A percentile compares a stretch with the other conserved stretches of the same genome.
Conservation (phyloP, 2,797 vertebrate species). For the Trachurus trachurus region DNA sequence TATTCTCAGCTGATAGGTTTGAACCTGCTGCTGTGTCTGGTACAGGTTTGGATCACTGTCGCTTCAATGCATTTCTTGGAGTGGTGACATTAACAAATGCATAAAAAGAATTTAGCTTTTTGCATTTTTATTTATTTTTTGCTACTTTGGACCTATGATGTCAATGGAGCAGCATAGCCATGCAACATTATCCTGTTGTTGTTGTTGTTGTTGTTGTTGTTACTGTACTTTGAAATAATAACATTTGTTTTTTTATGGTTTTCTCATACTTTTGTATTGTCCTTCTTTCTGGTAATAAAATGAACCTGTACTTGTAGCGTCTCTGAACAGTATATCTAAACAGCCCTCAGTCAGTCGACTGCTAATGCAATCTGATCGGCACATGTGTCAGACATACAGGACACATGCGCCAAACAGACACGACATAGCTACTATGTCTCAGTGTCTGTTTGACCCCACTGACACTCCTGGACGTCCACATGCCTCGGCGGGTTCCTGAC, state of each 20-base stretch:
- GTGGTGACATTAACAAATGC: background rate
- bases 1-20: conserved; percentile 51
- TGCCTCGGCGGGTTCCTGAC: conserved; percentile 60
- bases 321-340: conserved; percentile 14
- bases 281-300: conserved; percentile 59
- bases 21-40: conserved; percentile 28
- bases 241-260: conserved; percentile 8
- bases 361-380: conserved; percentile 54
- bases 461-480: conserved; percentile 30
- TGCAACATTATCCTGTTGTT: background rate
- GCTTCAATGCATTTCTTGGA: background rate
- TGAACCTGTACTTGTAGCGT: conserved; percentile 4
- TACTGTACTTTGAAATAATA: background rate
- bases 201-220: no score
- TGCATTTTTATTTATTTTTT: background rate
- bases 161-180: background rate
- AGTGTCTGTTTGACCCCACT: conserved; percentile 36
- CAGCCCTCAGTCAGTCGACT: conserved; percentile 41
- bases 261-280: conserved; percentile 41
- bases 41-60: conserved; percentile 7
- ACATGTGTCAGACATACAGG: conserved; percentile 20
- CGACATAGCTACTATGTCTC: conserved; percentile 10
- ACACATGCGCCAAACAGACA: no score
- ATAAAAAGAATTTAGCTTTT: background rate
- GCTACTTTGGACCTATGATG: background rate